Conservation (phyloP, 2,888 invertebrate species). For the Resseliella maxima region DNA sequence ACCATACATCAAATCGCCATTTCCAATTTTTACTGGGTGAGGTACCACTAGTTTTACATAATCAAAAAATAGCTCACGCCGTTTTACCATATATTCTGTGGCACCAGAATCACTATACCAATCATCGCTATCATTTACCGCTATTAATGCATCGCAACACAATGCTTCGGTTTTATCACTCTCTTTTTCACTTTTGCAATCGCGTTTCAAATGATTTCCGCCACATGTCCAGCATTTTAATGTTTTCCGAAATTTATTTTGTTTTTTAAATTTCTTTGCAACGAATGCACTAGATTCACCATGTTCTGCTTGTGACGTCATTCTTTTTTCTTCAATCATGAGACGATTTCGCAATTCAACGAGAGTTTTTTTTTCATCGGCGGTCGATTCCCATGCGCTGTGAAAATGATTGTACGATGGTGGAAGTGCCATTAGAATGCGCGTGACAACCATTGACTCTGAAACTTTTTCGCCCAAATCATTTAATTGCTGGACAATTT, state of each 20-base stretch:
- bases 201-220: neutral
- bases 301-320: constrained; percentile 55
- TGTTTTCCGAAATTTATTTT: neutral
- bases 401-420: constrained; percentile 60
- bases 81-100: neutral
- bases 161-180: neutral
- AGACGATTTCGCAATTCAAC: constrained; percentile 60
- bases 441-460: constrained; percentile 60
- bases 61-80: neutral
- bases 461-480: constrained; percentile 59
- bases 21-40: constrained; percentile 1
- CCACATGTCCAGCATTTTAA: neutral
- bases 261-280: neutral
- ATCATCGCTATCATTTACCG: neutral
- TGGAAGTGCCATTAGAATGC: constrained; percentile 61
- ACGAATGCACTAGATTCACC: neutral
- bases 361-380: constrained; percentile 60
- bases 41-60: neutral
- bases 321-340: constrained; percentile 60
- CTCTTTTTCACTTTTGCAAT: neutral
- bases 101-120: neutral
- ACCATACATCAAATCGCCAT: neutral
- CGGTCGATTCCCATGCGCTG: constrained; percentile 60
- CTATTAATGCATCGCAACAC: neutral
- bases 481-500: constrained; percentile 58